phyloP scores from a whole-genome alignment of 2,888 invertebrate genomes.

The Microctonus brassicae region DNA sequence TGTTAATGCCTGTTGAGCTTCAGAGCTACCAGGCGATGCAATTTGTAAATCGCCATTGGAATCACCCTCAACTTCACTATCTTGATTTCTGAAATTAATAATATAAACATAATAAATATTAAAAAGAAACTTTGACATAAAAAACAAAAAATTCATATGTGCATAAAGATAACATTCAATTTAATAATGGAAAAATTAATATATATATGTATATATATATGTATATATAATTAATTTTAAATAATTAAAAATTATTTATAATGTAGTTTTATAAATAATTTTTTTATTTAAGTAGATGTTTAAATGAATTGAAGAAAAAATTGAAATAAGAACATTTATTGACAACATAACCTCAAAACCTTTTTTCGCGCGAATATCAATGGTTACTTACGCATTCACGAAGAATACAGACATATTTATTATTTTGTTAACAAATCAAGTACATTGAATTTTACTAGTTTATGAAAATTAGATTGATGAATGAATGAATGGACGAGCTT shows the following conservation, averaged over 20 bases:
- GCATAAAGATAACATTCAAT: not conserved
- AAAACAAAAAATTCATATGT: not conserved
- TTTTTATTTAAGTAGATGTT: not conserved
- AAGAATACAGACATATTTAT: slow-evolving; percentile 80
- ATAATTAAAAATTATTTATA: no score
- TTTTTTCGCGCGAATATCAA: slow-evolving; percentile 44
- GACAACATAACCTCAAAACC: slow-evolving; percentile 58
- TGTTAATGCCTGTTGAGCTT: slow-evolving; percentile 80
- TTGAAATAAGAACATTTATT: slow-evolving; percentile 22
- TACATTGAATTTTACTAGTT: slow-evolving; percentile 14
- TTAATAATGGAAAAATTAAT: not conserved
- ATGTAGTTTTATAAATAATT: not conserved
- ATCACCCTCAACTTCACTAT: slow-evolving; percentile 69
- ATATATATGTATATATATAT: not conserved
- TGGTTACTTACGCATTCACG: slow-evolving; percentile 78
- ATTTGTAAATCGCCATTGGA: slow-evolving; percentile 68
- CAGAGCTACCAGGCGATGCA: slow-evolving; percentile 72
- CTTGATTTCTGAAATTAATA: slow-evolving; percentile 64
- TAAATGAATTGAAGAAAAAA: slow-evolving; percentile 12
- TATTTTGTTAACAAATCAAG: not conserved
- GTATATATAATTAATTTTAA: not conserved
- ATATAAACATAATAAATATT: no score
- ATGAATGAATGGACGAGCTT: slow-evolving; percentile 42
- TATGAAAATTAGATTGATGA: not conserved
- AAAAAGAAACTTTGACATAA: no score